Base-by-base conservation (phyloP, 2,113 vertebrate species). In the Thamnaconus septentrionalis region DNA sequence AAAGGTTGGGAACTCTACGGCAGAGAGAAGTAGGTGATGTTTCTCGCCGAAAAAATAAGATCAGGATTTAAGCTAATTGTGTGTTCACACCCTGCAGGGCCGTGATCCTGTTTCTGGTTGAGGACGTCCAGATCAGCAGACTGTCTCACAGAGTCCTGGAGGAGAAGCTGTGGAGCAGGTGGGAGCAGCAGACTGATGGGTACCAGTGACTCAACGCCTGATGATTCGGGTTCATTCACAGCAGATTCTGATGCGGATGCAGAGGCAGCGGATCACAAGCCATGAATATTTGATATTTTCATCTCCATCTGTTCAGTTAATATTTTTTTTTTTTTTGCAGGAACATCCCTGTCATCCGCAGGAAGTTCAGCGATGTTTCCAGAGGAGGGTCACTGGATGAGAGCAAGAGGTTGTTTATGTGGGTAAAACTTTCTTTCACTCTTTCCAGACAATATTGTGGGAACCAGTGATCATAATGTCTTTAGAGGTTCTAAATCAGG, bases 1-100 rank as follows among this genome's bases (percentile, higher is more conserved):
- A 95, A 92, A 87, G 95, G 95, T 73, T 98, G 96, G 96, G 92
- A 96, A 73, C 93, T 98, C 49, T 98, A 98, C 0, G 92, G 94
- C 4, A 95, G 94, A 58, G 77, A 87, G 11, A 94, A 85, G 97
- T 98, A 79, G 18, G 18, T 31, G 18, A 31, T 31, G 1, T 31
- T 31, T 31, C 2, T 31, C 18, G 18, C 18, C 18, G 18, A 31
- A 31, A 1, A 31, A 31, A 31, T 31, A 31, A 31, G 18, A 31
- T 31, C 18, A 31, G 18, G 18, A 31, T 31, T 31, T 31, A 31
- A 31, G 18, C 18, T 31, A 31, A 31, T 31, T 31, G 18, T 31
- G 18, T 1, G 18, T 31, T 31, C 1, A 31, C 18, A 31, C 18
- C 18, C 69, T 86, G 4, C 87, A 98, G 97, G 50, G 95, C 96